A percentile compares a stretch with the other conserved stretches of the same genome.
These are phyloP conservation scores for Lucinisca nassula DNA, from an alignment of 2,888 invertebrate species.

Conservation along the genomic window DNA sequence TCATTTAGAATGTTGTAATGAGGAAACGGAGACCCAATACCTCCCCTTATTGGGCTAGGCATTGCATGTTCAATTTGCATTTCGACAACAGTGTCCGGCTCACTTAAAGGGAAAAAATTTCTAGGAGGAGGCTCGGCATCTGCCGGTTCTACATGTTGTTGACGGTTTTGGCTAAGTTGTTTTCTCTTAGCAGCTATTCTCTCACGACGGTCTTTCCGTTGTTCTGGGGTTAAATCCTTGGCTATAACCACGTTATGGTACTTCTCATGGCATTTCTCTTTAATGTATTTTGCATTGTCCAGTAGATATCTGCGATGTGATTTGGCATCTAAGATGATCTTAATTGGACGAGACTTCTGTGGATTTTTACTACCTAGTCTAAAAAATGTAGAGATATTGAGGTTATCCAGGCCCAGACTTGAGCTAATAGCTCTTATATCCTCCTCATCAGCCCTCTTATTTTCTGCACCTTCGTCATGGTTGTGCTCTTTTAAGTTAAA, in stretches of 20 bases:
- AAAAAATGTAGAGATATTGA: not conserved
- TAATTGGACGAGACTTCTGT: not conserved
- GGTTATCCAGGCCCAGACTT: not conserved
- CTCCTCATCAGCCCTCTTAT: not conserved
- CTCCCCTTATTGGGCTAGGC: not conserved
- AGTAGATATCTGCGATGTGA: not conserved
- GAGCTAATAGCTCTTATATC: not conserved
- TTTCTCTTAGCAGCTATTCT: not conserved
- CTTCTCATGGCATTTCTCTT: not conserved
- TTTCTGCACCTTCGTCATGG: not conserved
- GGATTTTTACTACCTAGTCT: not conserved
- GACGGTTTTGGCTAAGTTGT: not conserved
- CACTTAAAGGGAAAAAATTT: not conserved
- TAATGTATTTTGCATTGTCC: not conserved
- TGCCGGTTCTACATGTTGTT: not conserved
- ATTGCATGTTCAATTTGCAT: not conserved
- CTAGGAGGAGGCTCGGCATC: not conserved
- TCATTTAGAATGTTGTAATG: no score
- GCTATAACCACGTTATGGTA: not conserved
- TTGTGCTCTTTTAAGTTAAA: not conserved
- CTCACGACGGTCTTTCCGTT: not conserved
- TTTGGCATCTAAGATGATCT: not conserved
- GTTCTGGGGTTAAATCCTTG: no score
- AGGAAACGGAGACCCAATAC: no score
- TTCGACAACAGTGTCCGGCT: not conserved